A percentile compares a stretch with the other conserved stretches of the same genome.
These are phyloP conservation scores for cattle (Bos taurus) DNA, from an alignment of 2,113 vertebrate genomes.

Conservation along the genomic window ARS-UCD2.0 NC_037349.1:6349001-6349500, in stretches of 20 bases:
- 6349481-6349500: no score
- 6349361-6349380: background rate
- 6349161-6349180: background rate
- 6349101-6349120: background rate
- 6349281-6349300: background rate
- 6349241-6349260: background rate
- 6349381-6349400: background rate
- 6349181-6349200: background rate
- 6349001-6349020: background rate
- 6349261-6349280: background rate
- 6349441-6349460: background rate
- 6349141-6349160: background rate
- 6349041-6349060: background rate
- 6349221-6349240: background rate
- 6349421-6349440: background rate
- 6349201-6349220: background rate
- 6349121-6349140: background rate
- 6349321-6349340: background rate
- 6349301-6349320: background rate
- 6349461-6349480: no score
- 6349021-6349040: background rate
- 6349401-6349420: background rate
- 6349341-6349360: background rate
- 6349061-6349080: background rate
- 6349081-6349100: background rate